A percentile compares a stretch with the other conserved stretches of the same genome.
phyloP scores from a whole-genome alignment of 2,888 invertebrate species.

The Caradrina clavipalpis region DNA sequence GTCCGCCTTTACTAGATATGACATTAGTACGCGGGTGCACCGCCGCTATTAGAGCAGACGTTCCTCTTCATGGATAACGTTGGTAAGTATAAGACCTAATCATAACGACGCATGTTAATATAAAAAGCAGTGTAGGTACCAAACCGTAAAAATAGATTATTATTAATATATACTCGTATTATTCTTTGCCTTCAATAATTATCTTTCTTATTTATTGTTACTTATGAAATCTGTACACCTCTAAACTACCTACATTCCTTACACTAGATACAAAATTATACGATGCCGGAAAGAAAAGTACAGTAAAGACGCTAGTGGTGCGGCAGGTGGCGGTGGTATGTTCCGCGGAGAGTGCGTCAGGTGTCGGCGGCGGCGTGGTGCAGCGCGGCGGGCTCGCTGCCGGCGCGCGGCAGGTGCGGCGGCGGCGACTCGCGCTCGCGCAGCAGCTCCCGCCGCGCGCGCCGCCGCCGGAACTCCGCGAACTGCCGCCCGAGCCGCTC shows the following conservation, averaged over 20 bases:
- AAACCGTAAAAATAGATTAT: too few relatives aligned
- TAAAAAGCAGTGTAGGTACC: not conserved
- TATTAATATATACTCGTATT: too few relatives aligned
- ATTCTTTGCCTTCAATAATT: too few relatives aligned
- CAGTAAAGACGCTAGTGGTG: not conserved
- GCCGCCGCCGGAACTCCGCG: conserved; percentile 89
- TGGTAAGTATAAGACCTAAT: too few relatives aligned
- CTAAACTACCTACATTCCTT: too few relatives aligned
- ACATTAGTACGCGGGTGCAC: too few relatives aligned
- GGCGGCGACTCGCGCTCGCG: conserved; percentile 63
- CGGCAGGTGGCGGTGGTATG: not conserved
- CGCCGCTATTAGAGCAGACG: not conserved
- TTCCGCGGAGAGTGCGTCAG: conserved; percentile 8
- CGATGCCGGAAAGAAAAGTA: not conserved
- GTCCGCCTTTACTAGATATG: too few relatives aligned
- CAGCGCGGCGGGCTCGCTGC: conserved; percentile 67
- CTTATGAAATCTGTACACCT: too few relatives aligned
- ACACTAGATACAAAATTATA: conserved; percentile 1
- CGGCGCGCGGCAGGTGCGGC: conserved; percentile 61
- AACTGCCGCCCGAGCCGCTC: conserved; percentile 77
- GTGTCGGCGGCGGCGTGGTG: conserved; percentile 51
- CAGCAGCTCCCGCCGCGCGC: conserved; percentile 74
- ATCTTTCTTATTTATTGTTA: too few relatives aligned
- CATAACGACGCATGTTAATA: too few relatives aligned
- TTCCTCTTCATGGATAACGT: not conserved